Evolutionary conservation across 2,888 invertebrate genomes (phyloP).

Genomic region (Baccha elongata): DNA sequence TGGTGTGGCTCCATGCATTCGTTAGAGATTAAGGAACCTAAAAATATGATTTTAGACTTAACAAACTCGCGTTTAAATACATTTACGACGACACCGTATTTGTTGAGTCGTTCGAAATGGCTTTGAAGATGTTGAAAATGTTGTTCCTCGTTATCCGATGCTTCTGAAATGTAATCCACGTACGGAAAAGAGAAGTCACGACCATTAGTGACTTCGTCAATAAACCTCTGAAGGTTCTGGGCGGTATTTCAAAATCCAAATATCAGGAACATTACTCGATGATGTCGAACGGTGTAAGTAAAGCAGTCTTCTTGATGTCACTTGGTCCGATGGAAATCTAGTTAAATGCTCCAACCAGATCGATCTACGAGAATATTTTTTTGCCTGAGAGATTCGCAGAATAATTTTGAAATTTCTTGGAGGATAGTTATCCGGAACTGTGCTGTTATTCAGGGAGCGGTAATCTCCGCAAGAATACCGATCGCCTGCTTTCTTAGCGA

Average conservation of each 20-base stretch:
- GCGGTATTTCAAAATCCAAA: constrained; percentile 78
- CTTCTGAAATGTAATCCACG: constrained; percentile 47
- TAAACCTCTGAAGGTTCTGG: constrained; percentile 78
- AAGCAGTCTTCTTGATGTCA: constrained; percentile 56
- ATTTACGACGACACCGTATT: too few relatives aligned
- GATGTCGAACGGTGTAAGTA: constrained; percentile 78
- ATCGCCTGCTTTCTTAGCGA: constrained; percentile 64
- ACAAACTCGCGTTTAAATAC: too few relatives aligned
- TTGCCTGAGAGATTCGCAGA: constrained; percentile 21
- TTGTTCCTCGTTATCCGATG: constrained; percentile 12
- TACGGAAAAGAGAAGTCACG: constrained; percentile 13
- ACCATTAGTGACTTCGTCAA: constrained; percentile 74
- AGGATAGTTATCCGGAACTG: constrained; percentile 78
- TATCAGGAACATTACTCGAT: constrained; percentile 77
- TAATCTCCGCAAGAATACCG: constrained; percentile 75
- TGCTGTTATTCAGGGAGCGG: constrained; percentile 76
- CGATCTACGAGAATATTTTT: constrained; percentile 30
- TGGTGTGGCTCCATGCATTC: background rate
- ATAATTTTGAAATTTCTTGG: constrained; percentile 63
- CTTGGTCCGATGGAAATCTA: constrained; percentile 27
- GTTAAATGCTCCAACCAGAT: constrained; percentile 29
- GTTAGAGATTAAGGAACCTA: constrained; percentile 3
- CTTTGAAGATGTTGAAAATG: constrained; percentile 30
- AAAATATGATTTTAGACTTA: constrained; percentile 7
- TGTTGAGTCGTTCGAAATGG: constrained; percentile 27